phyloP scores from a whole-genome alignment of 2,113 vertebrate genomes.

The Cyanoderma ruficeps region DNA sequence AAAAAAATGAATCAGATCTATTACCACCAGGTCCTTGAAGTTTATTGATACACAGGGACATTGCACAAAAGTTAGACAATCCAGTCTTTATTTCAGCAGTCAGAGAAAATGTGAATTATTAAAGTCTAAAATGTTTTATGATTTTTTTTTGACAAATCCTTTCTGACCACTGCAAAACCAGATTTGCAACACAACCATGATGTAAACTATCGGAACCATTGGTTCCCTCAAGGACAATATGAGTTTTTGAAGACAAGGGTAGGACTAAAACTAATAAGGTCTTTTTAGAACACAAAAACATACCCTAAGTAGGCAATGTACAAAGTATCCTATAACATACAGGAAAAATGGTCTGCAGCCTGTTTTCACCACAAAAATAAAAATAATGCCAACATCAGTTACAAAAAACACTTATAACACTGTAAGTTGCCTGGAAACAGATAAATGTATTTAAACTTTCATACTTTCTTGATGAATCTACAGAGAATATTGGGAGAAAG shows the following conservation, averaged over 20 bases:
- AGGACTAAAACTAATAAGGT: neutral
- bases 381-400: conserved; percentile 1
- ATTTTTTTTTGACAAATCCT: neutral
- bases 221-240: neutral
- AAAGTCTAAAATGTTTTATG: neutral
- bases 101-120: neutral
- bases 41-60: neutral
- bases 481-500: neutral
- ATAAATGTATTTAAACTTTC: conserved; percentile 35
- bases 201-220: neutral
- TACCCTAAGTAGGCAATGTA: neutral
- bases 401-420: conserved; percentile 12
- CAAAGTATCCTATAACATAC: neutral
- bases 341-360: neutral
- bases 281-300: neutral
- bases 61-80: neutral
- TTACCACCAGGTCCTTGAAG: neutral
- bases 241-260: neutral
- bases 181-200: neutral
- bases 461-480: neutral
- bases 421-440: conserved; percentile 57
- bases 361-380: conserved; percentile 33
- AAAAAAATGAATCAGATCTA: neutral
- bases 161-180: neutral
- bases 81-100: neutral